A percentile compares a stretch with the other conserved stretches of the same genome.
Conservation (phyloP, 2,888 invertebrate species). For the Sipha maydis region DNA sequence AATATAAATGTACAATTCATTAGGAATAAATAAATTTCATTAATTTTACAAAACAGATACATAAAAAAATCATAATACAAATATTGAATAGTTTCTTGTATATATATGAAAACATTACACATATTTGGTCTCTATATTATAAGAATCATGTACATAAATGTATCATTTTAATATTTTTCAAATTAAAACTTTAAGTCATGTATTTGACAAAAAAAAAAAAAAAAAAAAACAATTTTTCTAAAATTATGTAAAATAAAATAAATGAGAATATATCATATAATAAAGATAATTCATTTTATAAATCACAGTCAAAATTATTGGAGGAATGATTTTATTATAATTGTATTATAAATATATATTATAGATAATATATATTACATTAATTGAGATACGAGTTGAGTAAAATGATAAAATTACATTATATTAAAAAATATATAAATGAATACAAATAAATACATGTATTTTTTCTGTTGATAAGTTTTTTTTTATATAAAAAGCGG, state of each 20-base stretch:
- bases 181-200: neutral
- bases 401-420: neutral
- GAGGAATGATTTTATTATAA: constrained; percentile 44
- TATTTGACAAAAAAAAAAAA: constrained; percentile 23
- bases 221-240: constrained; percentile 16
- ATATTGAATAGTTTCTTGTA: no score
- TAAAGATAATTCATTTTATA: constrained; percentile 54
- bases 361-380: no score
- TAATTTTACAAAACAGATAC: constrained; percentile 42
- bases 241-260: constrained; percentile 46
- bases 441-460: neutral
- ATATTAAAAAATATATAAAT: neutral
- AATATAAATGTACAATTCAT: constrained; percentile 39
- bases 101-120: neutral
- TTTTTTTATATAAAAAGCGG: neutral
- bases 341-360: no score
- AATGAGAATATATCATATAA: constrained; percentile 44
- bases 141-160: neutral
- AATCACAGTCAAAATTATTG: constrained; percentile 60
- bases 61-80: constrained; percentile 41
- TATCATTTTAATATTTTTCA: neutral
- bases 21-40: constrained; percentile 49
- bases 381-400: constrained; percentile 29
- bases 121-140: neutral
- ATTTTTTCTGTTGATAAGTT: neutral